Percentiles rank a stretch among this genome's conserved stretches.
phyloP scores from a whole-genome alignment of 2,797 vertebrate genomes.

The Semotilus atromaculatus region DNA sequence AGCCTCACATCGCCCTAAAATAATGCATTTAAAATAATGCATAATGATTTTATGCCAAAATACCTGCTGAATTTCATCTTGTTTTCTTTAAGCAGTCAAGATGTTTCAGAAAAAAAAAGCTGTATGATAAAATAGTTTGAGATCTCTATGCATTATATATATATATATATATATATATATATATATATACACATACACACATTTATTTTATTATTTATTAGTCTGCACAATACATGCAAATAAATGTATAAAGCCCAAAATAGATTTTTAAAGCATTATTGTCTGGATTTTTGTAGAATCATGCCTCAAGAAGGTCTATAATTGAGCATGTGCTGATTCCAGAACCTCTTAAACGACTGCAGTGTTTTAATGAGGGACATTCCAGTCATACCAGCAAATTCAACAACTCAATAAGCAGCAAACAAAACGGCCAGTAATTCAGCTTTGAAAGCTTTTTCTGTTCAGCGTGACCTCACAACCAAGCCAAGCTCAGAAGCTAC shows the following conservation, averaged over 20 bases:
- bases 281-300: neutral
- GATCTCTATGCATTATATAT: too few species aligned
- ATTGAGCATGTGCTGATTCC: neutral
- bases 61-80: conserved; percentile 25
- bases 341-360: conserved; percentile 37
- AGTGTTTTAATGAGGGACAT: conserved; percentile 62
- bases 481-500: too few species aligned
- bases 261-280: neutral
- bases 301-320: neutral
- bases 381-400: conserved; percentile 63
- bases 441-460: conserved; percentile 36
- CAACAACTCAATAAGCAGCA: conserved; percentile 63
- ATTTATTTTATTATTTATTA: neutral
- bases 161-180: neutral
- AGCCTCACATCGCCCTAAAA: neutral
- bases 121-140: too few species aligned
- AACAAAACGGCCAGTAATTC: conserved; percentile 31
- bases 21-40: too few species aligned
- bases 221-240: neutral
- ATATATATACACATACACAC: too few species aligned
- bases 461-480: conserved; percentile 34
- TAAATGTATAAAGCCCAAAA: neutral
- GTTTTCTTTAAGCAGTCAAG: neutral
- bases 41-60: conserved; percentile 8
- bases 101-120: neutral